Evolutionary conservation across 2,113 vertebrate species (phyloP).

Genomic region (Marcusenius ussheri): DNA sequence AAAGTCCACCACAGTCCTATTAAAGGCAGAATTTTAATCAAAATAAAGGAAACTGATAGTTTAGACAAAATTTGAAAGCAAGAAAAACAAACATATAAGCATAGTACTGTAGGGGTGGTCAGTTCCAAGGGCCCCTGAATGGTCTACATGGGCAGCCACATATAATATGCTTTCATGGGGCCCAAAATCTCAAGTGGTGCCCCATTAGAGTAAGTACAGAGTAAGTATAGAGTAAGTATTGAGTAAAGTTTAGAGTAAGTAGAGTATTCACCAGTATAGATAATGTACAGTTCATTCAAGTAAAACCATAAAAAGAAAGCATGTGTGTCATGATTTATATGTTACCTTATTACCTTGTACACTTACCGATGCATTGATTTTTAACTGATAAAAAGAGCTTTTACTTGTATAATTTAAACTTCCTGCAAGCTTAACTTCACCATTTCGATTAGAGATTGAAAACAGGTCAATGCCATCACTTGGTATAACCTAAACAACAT

Average conservation of each 20-base stretch:
- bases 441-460: conserved; percentile 39
- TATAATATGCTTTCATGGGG: no score
- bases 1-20: conserved; percentile 61
- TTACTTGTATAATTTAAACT: conserved; percentile 60
- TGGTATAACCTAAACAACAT: conserved; percentile 58
- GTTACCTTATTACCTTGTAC: background rate
- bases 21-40: conserved; percentile 12
- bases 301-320: background rate
- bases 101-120: background rate
- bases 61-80: background rate
- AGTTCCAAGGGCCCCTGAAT: no score
- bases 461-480: conserved; percentile 43
- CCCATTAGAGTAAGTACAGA: no score
- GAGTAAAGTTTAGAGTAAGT: no score
- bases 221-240: no score
- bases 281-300: background rate
- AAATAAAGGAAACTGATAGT: background rate
- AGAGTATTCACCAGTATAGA: background rate
- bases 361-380: conserved; percentile 58
- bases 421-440: conserved; percentile 50
- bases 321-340: background rate
- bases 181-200: no score
- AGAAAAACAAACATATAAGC: background rate
- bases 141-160: no score
- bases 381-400: conserved; percentile 68